Evolutionary conservation across 53 echinoderm and acorn worm genomes (phyloP), one percentile per base, ranked within the genome.

Genomic region (Mesocentrotus franciscanus): DNA sequence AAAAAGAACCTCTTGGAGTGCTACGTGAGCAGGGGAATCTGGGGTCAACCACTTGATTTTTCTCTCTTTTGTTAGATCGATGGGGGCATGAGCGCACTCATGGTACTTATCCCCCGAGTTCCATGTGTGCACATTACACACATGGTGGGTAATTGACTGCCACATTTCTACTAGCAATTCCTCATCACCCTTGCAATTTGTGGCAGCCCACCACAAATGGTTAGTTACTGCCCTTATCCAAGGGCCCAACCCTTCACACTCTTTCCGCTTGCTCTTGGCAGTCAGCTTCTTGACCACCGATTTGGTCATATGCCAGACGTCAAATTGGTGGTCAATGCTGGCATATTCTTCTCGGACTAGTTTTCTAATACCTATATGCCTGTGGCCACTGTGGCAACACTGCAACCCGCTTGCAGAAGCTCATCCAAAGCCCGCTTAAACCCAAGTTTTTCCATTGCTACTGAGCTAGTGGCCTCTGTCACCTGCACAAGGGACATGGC

Each of bases 371-470:
- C 94, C 91, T 22, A 72, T 30, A 60, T 96, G 95, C 27, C 95
- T 27, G 93, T 95, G 1, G 93, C 59, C 1, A 91, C 92, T 30
- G 83, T 91, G 78, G 27, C 78, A 62, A 83, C 29, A 0, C 14
- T 34, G 26, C 60, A 42, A 29, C 92, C 95, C 7, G 83, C 66
- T 17, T 95, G 60, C 8, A 83, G 30, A 8, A 95, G 55, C 18
- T 85, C 85, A 78, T 83, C 64, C 4, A 95, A 62, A 92, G 83
- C 62, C 5, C 85, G 27, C 68, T 92, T 18, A 27, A 95, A 95
- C 1, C 10, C 95, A 0, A 95, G 58, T n/a, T 96, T 96, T 62
- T 96, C 96, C 97, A 96, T 97, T 0, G 96, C 96, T 64, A 92
- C 93, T 4, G 93, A 94, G 72, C 95, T 96, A 11, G 81, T 95